Percentiles rank a stretch among this genome's conserved stretches.
phyloP scores from a whole-genome alignment of 2,888 invertebrate genomes.

The Allolobophora icterica region DNA sequence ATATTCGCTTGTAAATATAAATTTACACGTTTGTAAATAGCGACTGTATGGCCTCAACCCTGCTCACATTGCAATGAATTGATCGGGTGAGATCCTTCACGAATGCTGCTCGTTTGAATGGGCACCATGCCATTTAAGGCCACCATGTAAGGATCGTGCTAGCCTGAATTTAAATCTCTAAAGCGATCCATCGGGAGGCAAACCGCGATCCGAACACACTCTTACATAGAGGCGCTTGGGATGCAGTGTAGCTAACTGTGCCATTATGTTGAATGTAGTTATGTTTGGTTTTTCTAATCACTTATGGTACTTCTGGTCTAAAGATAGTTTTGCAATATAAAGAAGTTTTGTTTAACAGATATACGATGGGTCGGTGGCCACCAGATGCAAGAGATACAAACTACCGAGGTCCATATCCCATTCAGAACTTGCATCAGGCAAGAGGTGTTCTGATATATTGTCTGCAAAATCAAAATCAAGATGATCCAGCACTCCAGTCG shows the following conservation, averaged over 20 bases:
- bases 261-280: background rate
- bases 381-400: background rate
- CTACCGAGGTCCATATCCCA: slow-evolving; percentile 20
- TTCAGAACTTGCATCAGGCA: background rate
- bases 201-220: no score
- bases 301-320: background rate
- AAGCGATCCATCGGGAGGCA: no score
- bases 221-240: no score
- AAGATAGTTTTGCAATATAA: background rate
- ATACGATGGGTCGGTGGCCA: background rate
- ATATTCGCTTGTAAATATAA: background rate
- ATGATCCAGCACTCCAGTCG: background rate
- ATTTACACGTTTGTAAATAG: no score
- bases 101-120: no score
- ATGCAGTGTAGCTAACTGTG: no score
- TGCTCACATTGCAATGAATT: no score
- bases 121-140: no score
- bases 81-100: no score
- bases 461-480: background rate
- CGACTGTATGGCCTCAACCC: no score
- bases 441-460: slow-evolving; percentile 19
- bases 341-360: slow-evolving; percentile 12
- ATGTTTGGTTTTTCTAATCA: background rate
- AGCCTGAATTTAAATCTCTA: no score
- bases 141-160: no score